These are phyloP conservation scores for Dorcus hopei DNA, from an alignment of 2,888 invertebrate genomes.

Conservation along the genomic window DNA sequence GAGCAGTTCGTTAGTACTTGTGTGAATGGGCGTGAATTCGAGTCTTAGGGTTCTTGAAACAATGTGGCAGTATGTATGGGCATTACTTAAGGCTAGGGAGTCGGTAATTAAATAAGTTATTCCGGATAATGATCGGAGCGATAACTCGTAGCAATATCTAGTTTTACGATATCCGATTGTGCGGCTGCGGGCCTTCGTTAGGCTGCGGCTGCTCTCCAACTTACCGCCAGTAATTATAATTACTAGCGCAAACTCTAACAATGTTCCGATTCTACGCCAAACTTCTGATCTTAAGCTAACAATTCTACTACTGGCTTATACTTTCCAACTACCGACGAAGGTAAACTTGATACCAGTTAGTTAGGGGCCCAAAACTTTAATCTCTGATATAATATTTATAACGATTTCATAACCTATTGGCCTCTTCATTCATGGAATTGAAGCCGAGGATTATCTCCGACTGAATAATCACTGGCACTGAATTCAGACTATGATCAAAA, in stretches of 20 bases:
- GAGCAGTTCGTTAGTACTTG: too few relatives aligned
- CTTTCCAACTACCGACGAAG: constrained; percentile 4
- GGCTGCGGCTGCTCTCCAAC: constrained; percentile 31
- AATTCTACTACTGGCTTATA: constrained; percentile 11
- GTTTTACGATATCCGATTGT: constrained; percentile 35
- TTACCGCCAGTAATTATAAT: constrained; percentile 40
- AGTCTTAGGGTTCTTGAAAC: too few relatives aligned
- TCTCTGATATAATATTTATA: too few relatives aligned
- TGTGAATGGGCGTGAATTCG: too few relatives aligned
- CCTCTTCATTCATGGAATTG: too few relatives aligned
- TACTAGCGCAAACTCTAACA: constrained; percentile 33
- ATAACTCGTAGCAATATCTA: constrained; percentile 32
- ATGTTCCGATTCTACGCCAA: constrained; percentile 17
- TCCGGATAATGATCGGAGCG: constrained; percentile 29
- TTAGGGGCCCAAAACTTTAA: too few relatives aligned
- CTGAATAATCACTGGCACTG: too few relatives aligned
- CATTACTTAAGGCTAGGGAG: constrained; percentile 10
- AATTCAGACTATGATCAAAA: too few relatives aligned
- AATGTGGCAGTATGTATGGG: background rate
- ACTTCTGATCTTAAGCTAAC: constrained; percentile 21
- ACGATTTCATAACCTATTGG: too few relatives aligned
- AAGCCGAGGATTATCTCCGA: too few relatives aligned
- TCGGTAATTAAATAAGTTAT: constrained; percentile 31
- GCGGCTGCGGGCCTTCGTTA: constrained; percentile 27
- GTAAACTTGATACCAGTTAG: too few relatives aligned